Percentiles rank a stretch among this genome's conserved stretches.
phyloP scores from a whole-genome alignment of 2,888 invertebrate species.

The Pinctada fucata region DNA sequence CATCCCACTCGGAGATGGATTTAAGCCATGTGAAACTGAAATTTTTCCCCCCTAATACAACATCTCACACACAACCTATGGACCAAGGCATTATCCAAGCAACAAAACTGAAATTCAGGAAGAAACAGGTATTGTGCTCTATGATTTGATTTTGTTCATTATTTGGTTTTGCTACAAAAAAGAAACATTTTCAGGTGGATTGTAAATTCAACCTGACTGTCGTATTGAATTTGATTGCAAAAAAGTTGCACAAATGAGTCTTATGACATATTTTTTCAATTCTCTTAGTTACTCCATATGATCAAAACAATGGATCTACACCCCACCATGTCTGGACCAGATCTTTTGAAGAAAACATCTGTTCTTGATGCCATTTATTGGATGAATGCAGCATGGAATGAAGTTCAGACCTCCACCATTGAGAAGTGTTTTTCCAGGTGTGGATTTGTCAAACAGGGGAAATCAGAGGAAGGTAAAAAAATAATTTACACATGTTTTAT shows the following conservation, averaged over 20 bases:
- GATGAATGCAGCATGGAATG: constrained; percentile 24
- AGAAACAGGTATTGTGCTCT: not conserved
- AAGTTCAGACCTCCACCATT: not conserved
- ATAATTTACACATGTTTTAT: too few species aligned
- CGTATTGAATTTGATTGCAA: not conserved
- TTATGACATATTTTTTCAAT: not conserved
- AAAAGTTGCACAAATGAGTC: not conserved
- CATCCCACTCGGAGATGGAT: not conserved
- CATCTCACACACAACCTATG: constrained; percentile 10
- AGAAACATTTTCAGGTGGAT: too few species aligned
- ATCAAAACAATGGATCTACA: constrained; percentile 14
- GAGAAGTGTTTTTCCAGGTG: not conserved
- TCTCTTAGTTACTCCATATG: constrained; percentile 7
- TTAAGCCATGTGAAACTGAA: constrained; percentile 6
- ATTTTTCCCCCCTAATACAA: constrained; percentile 20
- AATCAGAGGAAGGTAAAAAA: too few species aligned
- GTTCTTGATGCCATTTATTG: constrained; percentile 28
- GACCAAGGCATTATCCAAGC: constrained; percentile 24
- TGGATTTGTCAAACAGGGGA: not conserved
- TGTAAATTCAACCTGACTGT: too few species aligned
- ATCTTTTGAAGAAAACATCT: constrained; percentile 23
- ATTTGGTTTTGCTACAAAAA: too few species aligned
- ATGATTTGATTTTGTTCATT: not conserved
- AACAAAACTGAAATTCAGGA: not conserved
- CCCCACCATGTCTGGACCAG: constrained; percentile 3